Conservation (phyloP, 2,888 invertebrate species). For the Orthosia gracilis region DNA sequence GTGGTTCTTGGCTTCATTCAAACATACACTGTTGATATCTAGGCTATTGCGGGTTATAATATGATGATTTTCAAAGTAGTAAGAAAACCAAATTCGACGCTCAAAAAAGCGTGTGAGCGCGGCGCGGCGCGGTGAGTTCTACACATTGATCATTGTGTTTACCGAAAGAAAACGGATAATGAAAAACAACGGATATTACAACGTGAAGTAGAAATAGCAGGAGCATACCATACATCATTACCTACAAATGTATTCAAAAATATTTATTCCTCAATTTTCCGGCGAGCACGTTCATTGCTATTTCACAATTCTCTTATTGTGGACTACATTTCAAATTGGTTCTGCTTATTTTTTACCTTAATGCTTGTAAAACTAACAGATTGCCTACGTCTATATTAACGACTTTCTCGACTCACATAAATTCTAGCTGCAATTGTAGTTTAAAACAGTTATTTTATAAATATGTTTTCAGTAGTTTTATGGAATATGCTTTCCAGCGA, state of each 20-base stretch:
- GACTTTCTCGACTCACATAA: slow-evolving; percentile 31
- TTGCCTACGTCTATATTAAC: background rate
- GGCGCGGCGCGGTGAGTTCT: too few species aligned
- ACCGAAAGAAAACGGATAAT: background rate
- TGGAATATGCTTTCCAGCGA: slow-evolving; percentile 14
- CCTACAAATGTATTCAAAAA: background rate
- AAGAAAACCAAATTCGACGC: too few species aligned
- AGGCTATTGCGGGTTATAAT: too few species aligned
- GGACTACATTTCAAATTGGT: slow-evolving; percentile 19
- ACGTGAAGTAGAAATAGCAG: background rate
- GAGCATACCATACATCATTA: background rate
- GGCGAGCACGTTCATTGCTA: background rate
- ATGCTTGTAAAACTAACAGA: slow-evolving; percentile 17
- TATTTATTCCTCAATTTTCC: background rate
- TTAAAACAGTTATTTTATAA: slow-evolving; percentile 34
- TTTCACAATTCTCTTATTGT: slow-evolving; percentile 25
- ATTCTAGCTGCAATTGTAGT: slow-evolving; percentile 27
- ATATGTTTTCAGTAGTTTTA: slow-evolving; percentile 39
- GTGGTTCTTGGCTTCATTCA: too few species aligned
- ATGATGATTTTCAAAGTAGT: too few species aligned
- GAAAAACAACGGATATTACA: background rate
- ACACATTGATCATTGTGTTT: background rate
- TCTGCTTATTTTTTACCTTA: slow-evolving; percentile 20
- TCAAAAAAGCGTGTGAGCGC: too few species aligned
- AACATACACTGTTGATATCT: too few species aligned